A percentile compares a stretch with the other conserved stretches of the same genome.
Evolutionary conservation across 2,888 invertebrate species (phyloP).

Genomic region (Drosophila nigricruria): DNA sequence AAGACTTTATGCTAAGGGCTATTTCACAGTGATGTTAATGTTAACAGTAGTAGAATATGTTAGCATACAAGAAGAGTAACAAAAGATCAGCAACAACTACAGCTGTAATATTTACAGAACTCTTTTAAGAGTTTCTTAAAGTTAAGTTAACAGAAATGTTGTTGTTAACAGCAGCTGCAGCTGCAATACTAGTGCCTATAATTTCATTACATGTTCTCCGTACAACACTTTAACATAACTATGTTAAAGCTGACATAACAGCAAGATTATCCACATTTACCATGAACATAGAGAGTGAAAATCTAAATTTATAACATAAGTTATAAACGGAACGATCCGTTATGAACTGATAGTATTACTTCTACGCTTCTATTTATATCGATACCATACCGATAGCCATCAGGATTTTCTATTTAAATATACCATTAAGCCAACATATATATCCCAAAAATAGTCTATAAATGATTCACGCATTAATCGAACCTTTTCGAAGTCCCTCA

Average conservation of each 20-base stretch:
- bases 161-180: neutral
- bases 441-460: neutral
- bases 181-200: no score
- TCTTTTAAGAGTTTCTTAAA: neutral
- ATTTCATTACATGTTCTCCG: no score
- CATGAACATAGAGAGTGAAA: neutral
- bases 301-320: no score
- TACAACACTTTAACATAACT: no score
- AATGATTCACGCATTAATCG: conserved; percentile 3
- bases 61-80: neutral
- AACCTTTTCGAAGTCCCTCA: neutral
- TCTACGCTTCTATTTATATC: neutral
- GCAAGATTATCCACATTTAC: neutral
- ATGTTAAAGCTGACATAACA: neutral
- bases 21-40: neutral
- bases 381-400: neutral
- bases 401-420: neutral
- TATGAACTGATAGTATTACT: neutral
- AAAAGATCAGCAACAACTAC: no score
- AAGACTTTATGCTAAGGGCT: neutral
- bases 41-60: neutral
- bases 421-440: neutral
- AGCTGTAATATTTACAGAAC: neutral
- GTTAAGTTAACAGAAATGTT: neutral
- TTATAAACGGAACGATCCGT: no score